Conservation (phyloP, 1,140 invertebrate species). For the Drosophila willistoni region DNA sequence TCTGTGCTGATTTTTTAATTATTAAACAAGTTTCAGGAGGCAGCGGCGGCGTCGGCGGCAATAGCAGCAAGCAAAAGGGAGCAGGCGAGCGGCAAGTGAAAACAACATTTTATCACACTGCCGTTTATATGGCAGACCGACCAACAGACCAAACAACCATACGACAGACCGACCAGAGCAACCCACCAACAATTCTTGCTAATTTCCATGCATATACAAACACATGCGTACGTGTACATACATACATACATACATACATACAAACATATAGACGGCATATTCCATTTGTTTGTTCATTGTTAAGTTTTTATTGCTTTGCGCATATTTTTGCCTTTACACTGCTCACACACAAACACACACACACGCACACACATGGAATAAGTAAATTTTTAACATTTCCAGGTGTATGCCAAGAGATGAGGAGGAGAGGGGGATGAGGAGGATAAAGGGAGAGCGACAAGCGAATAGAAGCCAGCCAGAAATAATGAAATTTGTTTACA, state of each 20-base stretch:
- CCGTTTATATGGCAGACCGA: slow-evolving; percentile 15
- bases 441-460: not conserved
- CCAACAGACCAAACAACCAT: slow-evolving; percentile 23
- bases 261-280: slow-evolving; percentile 8
- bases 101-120: slow-evolving; percentile 68
- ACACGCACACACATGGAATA: slow-evolving; percentile 14
- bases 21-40: slow-evolving; percentile 69
- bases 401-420: not conserved
- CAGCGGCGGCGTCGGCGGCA: slow-evolving; percentile 25
- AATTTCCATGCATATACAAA: slow-evolving; percentile 64
- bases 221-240: slow-evolving; percentile 24
- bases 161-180: slow-evolving; percentile 13
- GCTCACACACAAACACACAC: slow-evolving; percentile 41
- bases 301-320: slow-evolving; percentile 66
- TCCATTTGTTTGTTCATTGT: slow-evolving; percentile 74
- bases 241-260: slow-evolving; percentile 21
- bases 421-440: not conserved
- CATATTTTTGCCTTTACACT: slow-evolving; percentile 76
- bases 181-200: slow-evolving; percentile 55
- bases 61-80: slow-evolving; percentile 3
- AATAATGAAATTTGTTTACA: slow-evolving; percentile 59
- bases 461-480: not conserved
- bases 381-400: slow-evolving; percentile 47
- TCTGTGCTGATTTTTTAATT: slow-evolving; percentile 64
- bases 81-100: slow-evolving; percentile 39